Evolutionary conservation across 2,888 invertebrate genomes (phyloP), one percentile per base, ranked within the genome.

Genomic region (Oligia latruncula): DNA sequence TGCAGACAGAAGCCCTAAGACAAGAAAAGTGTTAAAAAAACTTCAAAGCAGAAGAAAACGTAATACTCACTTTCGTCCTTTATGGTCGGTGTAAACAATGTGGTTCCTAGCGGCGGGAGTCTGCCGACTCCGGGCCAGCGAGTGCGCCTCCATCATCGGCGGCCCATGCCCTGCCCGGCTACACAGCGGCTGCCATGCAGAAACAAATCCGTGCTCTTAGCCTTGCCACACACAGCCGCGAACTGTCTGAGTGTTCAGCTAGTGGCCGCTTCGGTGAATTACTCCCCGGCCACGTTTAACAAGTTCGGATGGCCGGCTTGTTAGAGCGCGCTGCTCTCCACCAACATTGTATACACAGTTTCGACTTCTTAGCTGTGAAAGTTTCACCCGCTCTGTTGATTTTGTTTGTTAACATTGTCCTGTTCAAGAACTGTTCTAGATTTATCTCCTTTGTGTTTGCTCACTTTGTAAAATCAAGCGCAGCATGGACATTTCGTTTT

Each of bases 31-130:
- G 43, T 49, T 55, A 74, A 67, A 85, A 40, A 64, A 86, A 73
- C 29, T 58, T 71, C 20, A 65, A 55, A 68, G 60, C 15, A 64
- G 2, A 58, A 40, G 35, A 6, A 65, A 70, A 71, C 46, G 35
- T 78, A 68, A 84, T 92, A 96, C 97, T 97, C 88, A 97, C 97
- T 97, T 97, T 87, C 97, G 93, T 84, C 97, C 97, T 88, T 97
- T 97, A 83, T 97, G 97, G 85, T 97, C 97, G 62, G 97, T 97
- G 90, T 97, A 97, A 89, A 97, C 95, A 86, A 97, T 97, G 87
- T 97, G 97, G 88, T 97, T 97, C 76, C 97, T 94, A 4, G 95
- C 94, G n/a, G 96, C 93, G 4, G 95, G 95, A 52, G 94, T 91
- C 81, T 95, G 96, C 70, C 95, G 93, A 77, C 86, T 91, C 75